Base-by-base conservation (phyloP, 2,888 invertebrate species). In the Lathronympha strigana region DNA sequence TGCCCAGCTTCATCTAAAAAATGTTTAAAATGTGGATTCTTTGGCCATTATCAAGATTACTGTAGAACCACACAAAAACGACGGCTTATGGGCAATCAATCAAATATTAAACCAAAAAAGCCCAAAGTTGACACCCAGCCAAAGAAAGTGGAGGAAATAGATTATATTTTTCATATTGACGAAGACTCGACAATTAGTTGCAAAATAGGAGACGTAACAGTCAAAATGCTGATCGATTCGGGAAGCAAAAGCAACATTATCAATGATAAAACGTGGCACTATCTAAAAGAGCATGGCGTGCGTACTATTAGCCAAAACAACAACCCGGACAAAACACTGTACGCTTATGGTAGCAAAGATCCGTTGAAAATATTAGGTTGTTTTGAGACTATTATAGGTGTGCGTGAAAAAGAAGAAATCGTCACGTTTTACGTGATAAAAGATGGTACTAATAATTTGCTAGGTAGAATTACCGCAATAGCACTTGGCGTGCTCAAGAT, bases 391-490 rank as follows among this genome's bases (percentile, higher is more conserved):
- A 2, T 9, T 9, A 33, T 33, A 33, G 4, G 11, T 9, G 11
- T 33, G 5, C 4, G 9, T 33, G 33, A 33, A 8, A 11, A 11
- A 33, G 17, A 28, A 4, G 2, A 2, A 2, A 50, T 1, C 2
- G 19, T 19, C 3, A 17, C 19, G 0, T 4, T 51, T 13, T 51
- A 19, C 8, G 33, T 51, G 4, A 21, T 51, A 2, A 8, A 5
- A 21, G n/a, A 51, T 5, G 51, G 51, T 13, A 33, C 33, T 0
- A 19, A 19, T 4, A 60, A 60, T 9, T 13, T 60, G 2, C 6
- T 60, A 8, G 60, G 50, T 1, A 60, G 50, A 38, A 38, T 6
- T 3, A 60, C 25, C 8, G 38, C 50, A 13, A 50, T 38, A 2
- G 15, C 38, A 5, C 19, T 60, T 0, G 50, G 38, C 0, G 60